phyloP scores from a whole-genome alignment of 2,888 invertebrate genomes.

The Drosophila barbarae region DNA sequence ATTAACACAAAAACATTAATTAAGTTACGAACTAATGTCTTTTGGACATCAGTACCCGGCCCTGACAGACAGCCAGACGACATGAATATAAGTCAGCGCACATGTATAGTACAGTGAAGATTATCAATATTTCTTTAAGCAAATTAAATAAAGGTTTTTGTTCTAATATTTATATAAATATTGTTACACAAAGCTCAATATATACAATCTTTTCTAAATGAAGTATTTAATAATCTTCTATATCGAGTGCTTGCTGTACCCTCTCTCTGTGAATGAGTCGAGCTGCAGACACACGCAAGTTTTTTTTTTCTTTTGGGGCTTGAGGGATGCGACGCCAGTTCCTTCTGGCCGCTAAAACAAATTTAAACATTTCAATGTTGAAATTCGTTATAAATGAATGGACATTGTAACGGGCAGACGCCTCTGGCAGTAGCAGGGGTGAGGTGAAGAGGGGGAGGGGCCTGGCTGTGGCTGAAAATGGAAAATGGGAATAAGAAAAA shows the following conservation, averaged over 20 bases:
- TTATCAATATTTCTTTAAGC: background rate
- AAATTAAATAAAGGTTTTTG: background rate
- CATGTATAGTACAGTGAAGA: conserved; percentile 1
- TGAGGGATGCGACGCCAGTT: conserved; percentile 19
- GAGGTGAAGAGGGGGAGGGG: background rate
- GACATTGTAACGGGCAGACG: conserved; percentile 63
- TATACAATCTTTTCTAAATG: background rate
- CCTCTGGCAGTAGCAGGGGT: conserved; percentile 12
- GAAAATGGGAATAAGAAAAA: conserved; percentile 17
- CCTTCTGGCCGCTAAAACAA: conserved; percentile 34
- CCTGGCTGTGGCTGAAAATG: conserved; percentile 3
- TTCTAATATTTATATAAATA: background rate
- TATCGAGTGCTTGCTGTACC: background rate
- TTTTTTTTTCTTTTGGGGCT: conserved; percentile 20
- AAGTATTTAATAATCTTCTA: background rate
- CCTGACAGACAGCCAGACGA: conserved; percentile 70
- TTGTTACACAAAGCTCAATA: rapidly evolving
- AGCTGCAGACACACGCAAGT: conserved; percentile 20
- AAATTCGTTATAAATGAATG: conserved; percentile 70
- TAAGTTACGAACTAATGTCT: conserved; percentile 72
- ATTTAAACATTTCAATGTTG: conserved; percentile 63
- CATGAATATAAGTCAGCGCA: conserved; percentile 55
- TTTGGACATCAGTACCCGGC: conserved; percentile 57
- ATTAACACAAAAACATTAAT: conserved; percentile 73
- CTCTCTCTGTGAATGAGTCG: conserved; percentile 14